Percentiles rank a stretch among this genome's conserved stretches.
These are phyloP conservation scores for Epinephelus moara DNA, from an alignment of 2,113 vertebrate genomes.

Conservation along the genomic window DNA sequence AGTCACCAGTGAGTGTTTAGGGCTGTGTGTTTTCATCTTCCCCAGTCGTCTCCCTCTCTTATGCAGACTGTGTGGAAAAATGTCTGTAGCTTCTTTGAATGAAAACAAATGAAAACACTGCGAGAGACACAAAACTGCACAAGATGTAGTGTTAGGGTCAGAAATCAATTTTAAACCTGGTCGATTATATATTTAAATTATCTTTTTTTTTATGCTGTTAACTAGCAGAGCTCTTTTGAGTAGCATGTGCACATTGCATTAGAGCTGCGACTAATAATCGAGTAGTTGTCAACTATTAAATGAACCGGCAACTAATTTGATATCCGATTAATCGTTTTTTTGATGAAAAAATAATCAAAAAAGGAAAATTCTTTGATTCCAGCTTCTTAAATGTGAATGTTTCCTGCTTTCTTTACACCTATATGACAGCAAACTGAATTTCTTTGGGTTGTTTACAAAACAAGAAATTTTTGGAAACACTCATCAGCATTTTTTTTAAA, in stretches of 20 bases:
- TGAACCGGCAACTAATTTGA: too few relatives aligned
- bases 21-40: constrained; percentile 29
- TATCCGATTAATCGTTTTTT: too few relatives aligned
- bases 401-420: too few relatives aligned
- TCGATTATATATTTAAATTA: neutral
- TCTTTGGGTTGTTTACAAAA: too few relatives aligned
- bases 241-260: neutral
- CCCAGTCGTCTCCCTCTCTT: neutral
- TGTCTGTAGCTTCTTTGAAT: constrained; percentile 2
- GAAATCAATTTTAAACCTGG: neutral
- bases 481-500: too few relatives aligned
- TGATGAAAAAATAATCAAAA: too few relatives aligned
- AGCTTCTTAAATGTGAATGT: too few relatives aligned
- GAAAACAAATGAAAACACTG: neutral
- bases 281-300: too few relatives aligned
- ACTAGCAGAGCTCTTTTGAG: neutral
- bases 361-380: too few relatives aligned
- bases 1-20: constrained; percentile 18
- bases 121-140: neutral
- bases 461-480: too few relatives aligned
- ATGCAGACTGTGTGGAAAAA: neutral
- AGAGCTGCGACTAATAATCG: too few relatives aligned
- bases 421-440: too few relatives aligned
- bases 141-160: neutral
- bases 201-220: neutral